These are phyloP conservation scores for Sebastes ruberrimus DNA, from an alignment of 2,797 vertebrate species.

Conservation along the genomic window DNA sequence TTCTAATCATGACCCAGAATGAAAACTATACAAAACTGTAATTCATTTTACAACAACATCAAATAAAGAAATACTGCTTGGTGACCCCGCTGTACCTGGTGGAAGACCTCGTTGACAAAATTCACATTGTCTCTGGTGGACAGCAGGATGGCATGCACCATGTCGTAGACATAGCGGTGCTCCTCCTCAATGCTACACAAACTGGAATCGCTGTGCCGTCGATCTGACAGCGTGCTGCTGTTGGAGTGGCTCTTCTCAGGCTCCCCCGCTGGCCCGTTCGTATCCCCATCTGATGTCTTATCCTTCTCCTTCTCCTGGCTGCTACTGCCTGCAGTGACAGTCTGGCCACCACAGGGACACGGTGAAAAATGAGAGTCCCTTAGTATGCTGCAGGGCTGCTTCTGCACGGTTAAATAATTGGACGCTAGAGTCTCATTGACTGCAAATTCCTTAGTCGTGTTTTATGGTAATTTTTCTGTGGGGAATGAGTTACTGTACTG, in stretches of 20 bases:
- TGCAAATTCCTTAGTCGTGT: not conserved
- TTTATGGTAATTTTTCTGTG: not conserved
- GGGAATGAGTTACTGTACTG: not conserved
- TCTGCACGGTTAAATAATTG: not conserved
- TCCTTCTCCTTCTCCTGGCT: conserved; percentile 88
- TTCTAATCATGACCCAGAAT: not conserved
- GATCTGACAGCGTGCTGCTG: conserved; percentile 91
- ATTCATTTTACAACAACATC: not conserved
- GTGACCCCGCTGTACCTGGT: conserved; percentile 83
- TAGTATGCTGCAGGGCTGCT: not conserved
- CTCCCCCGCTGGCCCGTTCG: conserved; percentile 72
- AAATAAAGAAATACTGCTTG: not conserved
- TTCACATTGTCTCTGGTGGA: conserved; percentile 96
- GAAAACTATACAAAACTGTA: not conserved
- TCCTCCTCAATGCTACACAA: conserved; percentile 97
- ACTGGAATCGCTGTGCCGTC: conserved; percentile 91
- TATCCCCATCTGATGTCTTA: conserved; percentile 83
- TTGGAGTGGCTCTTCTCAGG: conserved; percentile 91
- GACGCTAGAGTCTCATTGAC: not conserved
- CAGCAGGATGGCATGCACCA: conserved; percentile 94
- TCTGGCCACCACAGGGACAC: conserved; percentile 68
- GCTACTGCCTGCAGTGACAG: conserved; percentile 86
- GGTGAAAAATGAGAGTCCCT: not conserved
- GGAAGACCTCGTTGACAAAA: conserved; percentile 99
- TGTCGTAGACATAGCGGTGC: conserved; percentile 90